phyloP scores from a whole-genome alignment of 2,113 vertebrate species.

The Todiramphus saurophagus region DNA sequence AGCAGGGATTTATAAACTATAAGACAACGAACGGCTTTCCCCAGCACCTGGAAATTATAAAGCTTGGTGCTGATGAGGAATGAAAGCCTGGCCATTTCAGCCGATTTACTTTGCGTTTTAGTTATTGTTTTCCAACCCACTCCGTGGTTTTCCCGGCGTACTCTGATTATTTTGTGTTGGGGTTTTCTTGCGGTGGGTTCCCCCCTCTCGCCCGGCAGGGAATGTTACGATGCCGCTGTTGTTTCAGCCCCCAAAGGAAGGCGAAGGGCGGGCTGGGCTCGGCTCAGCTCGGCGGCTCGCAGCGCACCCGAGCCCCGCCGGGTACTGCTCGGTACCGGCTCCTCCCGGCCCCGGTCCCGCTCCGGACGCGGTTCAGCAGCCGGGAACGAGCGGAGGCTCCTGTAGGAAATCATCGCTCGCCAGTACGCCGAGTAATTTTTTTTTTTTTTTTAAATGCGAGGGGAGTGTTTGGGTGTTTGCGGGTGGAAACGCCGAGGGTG shows the following conservation, averaged over 20 bases:
- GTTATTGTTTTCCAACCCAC: conserved; percentile 60
- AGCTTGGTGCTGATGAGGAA: conserved; percentile 66
- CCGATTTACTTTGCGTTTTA: neutral
- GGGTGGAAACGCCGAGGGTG: neutral
- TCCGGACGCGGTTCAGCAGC: conserved; percentile 82
- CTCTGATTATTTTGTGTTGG: neutral
- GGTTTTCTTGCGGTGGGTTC: neutral
- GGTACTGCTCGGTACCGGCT: neutral
- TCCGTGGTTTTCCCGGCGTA: neutral
- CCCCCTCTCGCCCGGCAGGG: neutral
- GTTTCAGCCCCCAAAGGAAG: conserved; percentile 33
- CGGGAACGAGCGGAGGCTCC: conserved; percentile 84
- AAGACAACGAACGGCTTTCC: conserved; percentile 68
- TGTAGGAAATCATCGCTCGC: conserved; percentile 82
- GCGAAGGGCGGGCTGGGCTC: conserved; percentile 75
- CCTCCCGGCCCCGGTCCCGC: neutral
- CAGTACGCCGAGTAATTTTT: neutral
- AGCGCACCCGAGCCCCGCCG: neutral
- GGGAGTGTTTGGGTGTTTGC: neutral
- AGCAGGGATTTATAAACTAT: conserved; percentile 73
- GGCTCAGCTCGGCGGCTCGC: conserved; percentile 72
- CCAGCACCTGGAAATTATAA: conserved; percentile 77
- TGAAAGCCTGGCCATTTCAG: conserved; percentile 29
- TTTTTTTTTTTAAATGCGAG: neutral
- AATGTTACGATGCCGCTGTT: conserved; percentile 73